Evolutionary conservation across 2,113 vertebrate genomes (phyloP).

Genomic region (Toxotes jaculatrix): DNA sequence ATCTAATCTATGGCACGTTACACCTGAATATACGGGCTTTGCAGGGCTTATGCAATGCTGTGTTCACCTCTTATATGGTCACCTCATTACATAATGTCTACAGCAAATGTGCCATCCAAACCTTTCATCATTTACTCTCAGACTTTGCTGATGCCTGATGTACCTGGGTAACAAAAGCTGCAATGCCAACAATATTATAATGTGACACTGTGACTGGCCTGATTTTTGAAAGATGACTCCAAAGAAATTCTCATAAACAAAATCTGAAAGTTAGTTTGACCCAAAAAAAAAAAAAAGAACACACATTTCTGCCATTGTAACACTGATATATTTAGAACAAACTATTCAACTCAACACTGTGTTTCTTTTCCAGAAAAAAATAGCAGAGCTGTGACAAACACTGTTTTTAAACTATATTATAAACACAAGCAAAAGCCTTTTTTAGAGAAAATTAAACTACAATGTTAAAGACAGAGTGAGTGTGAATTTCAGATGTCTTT

Average conservation of each 20-base stretch:
- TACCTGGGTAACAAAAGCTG: no score
- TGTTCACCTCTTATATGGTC: no score
- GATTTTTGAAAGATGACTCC: background rate
- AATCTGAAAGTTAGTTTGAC: background rate
- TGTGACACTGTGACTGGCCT: background rate
- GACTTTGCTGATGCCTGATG: background rate
- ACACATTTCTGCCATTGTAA: background rate
- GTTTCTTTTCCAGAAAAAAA: background rate
- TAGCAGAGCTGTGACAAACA: background rate
- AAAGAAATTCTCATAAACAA: background rate
- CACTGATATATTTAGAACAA: background rate
- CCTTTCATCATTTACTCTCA: background rate
- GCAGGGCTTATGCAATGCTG: background rate
- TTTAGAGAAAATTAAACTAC: background rate
- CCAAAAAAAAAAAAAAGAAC: background rate
- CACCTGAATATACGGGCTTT: background rate
- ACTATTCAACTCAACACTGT: background rate
- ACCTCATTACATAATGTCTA: background rate
- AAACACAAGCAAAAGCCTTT: background rate
- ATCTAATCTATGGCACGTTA: background rate
- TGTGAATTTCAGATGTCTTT: conserved; percentile 73
- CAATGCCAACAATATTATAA: no score
- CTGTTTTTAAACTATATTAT: background rate
- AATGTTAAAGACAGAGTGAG: background rate
- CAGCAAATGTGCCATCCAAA: background rate